Evolutionary conservation across 2,797 vertebrate genomes (phyloP).

Genomic region (Gymnothorax javanicus): DNA sequence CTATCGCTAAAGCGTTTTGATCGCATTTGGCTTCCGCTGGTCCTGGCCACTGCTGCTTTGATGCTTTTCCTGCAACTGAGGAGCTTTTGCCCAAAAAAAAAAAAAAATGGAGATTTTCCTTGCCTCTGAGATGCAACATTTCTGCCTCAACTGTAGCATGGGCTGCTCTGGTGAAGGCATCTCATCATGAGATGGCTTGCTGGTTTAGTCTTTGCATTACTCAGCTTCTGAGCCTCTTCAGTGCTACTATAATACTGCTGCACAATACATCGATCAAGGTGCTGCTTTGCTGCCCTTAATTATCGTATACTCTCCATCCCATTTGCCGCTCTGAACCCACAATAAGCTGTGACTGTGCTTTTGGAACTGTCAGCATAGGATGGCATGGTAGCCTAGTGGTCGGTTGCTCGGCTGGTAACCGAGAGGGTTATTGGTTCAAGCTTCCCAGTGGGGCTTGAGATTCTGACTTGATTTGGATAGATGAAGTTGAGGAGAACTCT

Average conservation of each 20-base stretch:
- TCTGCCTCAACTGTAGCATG: neutral
- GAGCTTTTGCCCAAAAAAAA: neutral
- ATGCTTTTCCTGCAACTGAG: neutral
- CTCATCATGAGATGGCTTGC: neutral
- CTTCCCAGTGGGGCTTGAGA: no score
- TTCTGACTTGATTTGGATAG: no score
- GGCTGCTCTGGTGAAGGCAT: neutral
- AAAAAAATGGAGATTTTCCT: neutral
- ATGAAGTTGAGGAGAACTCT: no score
- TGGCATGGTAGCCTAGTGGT: no score
- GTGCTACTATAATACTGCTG: neutral
- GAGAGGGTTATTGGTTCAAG: no score
- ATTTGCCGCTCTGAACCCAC: neutral
- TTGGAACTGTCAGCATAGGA: neutral
- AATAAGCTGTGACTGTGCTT: neutral
- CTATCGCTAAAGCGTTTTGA: constrained; percentile 38
- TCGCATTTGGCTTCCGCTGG: neutral
- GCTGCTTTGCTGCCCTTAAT: neutral
- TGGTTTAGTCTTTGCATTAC: neutral
- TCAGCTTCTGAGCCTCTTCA: neutral
- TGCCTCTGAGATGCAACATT: neutral
- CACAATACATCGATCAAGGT: neutral
- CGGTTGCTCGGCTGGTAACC: no score
- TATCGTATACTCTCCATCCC: neutral
- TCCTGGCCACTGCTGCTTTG: neutral